Conservation (phyloP, 2,888 invertebrate genomes). For the Cenopis cana region DNA sequence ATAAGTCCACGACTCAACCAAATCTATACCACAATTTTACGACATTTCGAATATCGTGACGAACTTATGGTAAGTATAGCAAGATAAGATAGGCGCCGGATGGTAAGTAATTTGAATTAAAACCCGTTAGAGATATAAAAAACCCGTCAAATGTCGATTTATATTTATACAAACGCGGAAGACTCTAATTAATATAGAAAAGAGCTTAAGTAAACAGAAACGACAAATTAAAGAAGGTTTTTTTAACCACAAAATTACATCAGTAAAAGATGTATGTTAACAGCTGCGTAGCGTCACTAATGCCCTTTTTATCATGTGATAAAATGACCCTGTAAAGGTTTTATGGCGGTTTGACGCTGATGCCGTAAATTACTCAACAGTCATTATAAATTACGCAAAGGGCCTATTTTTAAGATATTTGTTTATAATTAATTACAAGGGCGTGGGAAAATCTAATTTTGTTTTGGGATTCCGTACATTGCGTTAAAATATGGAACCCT, state of each 20-base stretch:
- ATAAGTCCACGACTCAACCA: too few species aligned
- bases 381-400: constrained; percentile 6
- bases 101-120: constrained; percentile 4
- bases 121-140: constrained; percentile 25
- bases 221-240: not conserved
- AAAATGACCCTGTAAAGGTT: constrained; percentile 14
- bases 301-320: not conserved
- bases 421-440: constrained; percentile 16
- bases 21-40: too few species aligned
- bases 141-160: not conserved
- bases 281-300: not conserved
- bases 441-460: constrained; percentile 17
- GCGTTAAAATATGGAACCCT: too few species aligned
- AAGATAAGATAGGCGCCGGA: not conserved
- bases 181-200: not conserved
- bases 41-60: constrained; percentile 22
- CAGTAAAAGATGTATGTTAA: too few species aligned
- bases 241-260: too few species aligned
- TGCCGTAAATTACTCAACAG: constrained; percentile 30
- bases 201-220: not conserved
- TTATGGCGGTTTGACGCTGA: constrained; percentile 6
- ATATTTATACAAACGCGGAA: not conserved
- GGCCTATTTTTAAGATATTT: constrained; percentile 10
- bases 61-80: not conserved
- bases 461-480: not conserved